Evolutionary conservation across 2,888 invertebrate genomes (phyloP).

Genomic region (Camponotus fellah): DNA sequence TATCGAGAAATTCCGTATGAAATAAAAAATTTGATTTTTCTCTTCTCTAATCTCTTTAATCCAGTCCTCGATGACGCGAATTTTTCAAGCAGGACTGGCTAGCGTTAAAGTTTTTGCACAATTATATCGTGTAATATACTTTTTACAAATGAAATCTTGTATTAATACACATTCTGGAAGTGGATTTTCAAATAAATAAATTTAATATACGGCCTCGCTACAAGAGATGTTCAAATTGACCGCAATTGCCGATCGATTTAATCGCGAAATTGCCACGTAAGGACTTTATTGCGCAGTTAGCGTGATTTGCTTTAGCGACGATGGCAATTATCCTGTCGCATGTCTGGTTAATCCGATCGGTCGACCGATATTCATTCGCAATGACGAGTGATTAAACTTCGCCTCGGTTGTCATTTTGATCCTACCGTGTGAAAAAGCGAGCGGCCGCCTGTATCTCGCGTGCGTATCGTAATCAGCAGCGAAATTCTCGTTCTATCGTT

Average conservation of each 20-base stretch:
- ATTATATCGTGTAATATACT: background rate
- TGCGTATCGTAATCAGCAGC: background rate
- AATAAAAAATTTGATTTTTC: background rate
- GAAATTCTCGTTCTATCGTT: constrained; percentile 1
- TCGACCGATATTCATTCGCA: background rate
- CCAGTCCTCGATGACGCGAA: background rate
- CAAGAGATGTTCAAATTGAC: background rate
- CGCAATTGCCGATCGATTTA: background rate
- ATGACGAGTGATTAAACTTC: background rate
- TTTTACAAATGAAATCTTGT: no score
- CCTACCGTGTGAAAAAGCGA: background rate
- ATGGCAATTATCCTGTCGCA: constrained; percentile 16
- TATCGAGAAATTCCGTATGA: background rate
- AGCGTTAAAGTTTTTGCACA: background rate
- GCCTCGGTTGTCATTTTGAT: background rate
- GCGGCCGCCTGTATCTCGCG: constrained; percentile 4
- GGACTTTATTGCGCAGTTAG: background rate
- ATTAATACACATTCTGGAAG: background rate
- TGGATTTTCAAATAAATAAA: background rate
- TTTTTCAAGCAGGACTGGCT: background rate
- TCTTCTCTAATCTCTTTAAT: constrained; percentile 18
- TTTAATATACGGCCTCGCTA: background rate
- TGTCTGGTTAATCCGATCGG: background rate
- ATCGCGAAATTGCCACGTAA: background rate
- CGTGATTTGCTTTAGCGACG: background rate